Evolutionary conservation across 2,113 vertebrate genomes (phyloP).

Genomic region (Ptychochromis oligacanthus): DNA sequence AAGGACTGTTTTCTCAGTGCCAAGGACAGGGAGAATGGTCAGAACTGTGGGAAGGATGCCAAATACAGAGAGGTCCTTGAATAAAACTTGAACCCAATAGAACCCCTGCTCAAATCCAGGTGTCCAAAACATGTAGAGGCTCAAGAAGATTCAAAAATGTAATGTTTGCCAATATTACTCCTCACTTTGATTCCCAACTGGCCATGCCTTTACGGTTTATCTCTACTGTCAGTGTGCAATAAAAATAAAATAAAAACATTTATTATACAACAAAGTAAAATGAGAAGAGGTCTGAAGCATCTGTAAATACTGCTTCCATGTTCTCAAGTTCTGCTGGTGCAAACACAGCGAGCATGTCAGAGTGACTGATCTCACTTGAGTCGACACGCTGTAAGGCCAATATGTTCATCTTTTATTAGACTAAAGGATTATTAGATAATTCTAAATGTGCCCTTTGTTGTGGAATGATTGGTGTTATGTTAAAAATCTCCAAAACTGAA

Average conservation of each 20-base stretch:
- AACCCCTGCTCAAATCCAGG: not conserved
- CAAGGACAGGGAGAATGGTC: not conserved
- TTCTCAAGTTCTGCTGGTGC: not conserved
- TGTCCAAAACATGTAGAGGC: too few species aligned
- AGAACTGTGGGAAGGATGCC: not conserved
- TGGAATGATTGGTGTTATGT: not conserved
- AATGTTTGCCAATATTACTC: too few species aligned
- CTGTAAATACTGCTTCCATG: too few species aligned
- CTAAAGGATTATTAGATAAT: conserved; percentile 30
- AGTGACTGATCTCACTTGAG: not conserved
- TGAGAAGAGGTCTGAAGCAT: too few species aligned
- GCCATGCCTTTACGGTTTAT: too few species aligned
- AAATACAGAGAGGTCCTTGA: not conserved
- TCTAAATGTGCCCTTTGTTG: conserved; percentile 7
- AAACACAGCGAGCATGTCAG: not conserved
- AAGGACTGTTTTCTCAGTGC: not conserved
- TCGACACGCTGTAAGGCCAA: not conserved
- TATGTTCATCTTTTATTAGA: not conserved
- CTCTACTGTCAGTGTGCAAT: too few species aligned
- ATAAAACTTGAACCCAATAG: not conserved
- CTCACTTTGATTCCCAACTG: too few species aligned
- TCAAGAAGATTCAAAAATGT: too few species aligned
- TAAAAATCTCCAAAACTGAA: not conserved
- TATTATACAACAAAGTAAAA: too few species aligned
- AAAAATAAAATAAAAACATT: too few species aligned